phyloP scores from a whole-genome alignment of 2,888 invertebrate species.

The Clostera curtula region DNA sequence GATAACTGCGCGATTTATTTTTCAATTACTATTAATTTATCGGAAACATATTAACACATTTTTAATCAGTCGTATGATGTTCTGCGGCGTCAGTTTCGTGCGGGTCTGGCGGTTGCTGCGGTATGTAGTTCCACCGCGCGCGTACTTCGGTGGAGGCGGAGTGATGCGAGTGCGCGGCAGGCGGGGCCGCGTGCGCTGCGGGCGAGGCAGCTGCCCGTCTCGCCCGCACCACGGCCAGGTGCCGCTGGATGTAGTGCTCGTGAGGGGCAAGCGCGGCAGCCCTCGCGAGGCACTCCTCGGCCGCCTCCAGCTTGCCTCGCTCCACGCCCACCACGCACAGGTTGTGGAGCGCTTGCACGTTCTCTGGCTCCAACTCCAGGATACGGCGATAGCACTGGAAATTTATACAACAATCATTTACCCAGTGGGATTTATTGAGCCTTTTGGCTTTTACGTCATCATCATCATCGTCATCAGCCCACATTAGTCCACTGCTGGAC shows the following conservation, averaged over 20 bases:
- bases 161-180: slow-evolving; percentile 19
- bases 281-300: slow-evolving; percentile 87
- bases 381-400: slow-evolving; percentile 92
- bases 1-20: no score
- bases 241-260: slow-evolving; percentile 93
- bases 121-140: slow-evolving; percentile 70
- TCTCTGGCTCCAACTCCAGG: slow-evolving; percentile 88
- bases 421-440: no score
- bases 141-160: slow-evolving; percentile 44
- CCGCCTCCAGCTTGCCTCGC: slow-evolving; percentile 87
- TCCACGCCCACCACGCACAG: slow-evolving; percentile 97
- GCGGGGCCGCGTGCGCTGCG: slow-evolving; percentile 10
- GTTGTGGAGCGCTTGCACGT: slow-evolving; percentile 96
- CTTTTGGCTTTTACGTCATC: no score
- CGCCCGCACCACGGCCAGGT: slow-evolving; percentile 90
- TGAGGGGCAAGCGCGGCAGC: slow-evolving; percentile 89
- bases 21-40: no score
- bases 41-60: no score
- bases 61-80: slow-evolving; percentile 24
- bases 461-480: no score
- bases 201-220: slow-evolving; percentile 42
- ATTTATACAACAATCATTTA: not conserved
- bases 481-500: no score
- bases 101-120: slow-evolving; percentile 65
- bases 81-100: slow-evolving; percentile 57